phyloP scores from a whole-genome alignment of 2,888 invertebrate genomes.

The Formica aserva region DNA sequence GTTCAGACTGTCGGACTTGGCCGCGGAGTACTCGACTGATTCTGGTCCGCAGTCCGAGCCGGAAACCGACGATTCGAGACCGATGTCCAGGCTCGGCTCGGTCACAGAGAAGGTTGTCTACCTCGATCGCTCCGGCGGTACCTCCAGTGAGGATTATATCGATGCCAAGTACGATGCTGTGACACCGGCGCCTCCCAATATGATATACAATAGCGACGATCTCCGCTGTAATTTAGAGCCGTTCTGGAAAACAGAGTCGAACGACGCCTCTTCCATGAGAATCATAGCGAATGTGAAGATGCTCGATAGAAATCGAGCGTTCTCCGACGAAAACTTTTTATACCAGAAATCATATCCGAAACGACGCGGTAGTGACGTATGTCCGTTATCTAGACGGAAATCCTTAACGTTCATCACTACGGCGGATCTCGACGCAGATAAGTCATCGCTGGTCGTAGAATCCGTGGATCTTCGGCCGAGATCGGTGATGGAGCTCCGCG shows the following conservation, averaged over 20 bases:
- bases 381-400: conserved; percentile 74
- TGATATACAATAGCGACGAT: conserved; percentile 56
- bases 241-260: conserved; percentile 60
- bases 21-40: conserved; percentile 82
- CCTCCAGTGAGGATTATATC: conserved; percentile 77
- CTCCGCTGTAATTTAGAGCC: conserved; percentile 57
- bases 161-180: conserved; percentile 67
- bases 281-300: conserved; percentile 35
- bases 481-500: conserved; percentile 80
- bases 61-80: conserved; percentile 82
- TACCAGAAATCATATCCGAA: conserved; percentile 39
- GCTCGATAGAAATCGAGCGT: conserved; percentile 23
- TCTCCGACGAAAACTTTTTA: conserved; percentile 45
- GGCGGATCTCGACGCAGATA: conserved; percentile 54
- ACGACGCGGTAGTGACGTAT: conserved; percentile 78
- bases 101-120: conserved; percentile 79
- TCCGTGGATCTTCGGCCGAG: conserved; percentile 74
- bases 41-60: conserved; percentile 84
- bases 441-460: conserved; percentile 7
- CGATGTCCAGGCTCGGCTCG: conserved; percentile 80
- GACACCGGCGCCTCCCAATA: conserved; percentile 67
- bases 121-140: conserved; percentile 77
- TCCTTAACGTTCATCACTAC: conserved; percentile 73
- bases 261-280: conserved; percentile 35
- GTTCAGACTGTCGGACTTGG: conserved; percentile 82